These are phyloP conservation scores for Ashinkailepas kermadecensis DNA, from an alignment of 2,888 invertebrate genomes.

Conservation along the genomic window DNA sequence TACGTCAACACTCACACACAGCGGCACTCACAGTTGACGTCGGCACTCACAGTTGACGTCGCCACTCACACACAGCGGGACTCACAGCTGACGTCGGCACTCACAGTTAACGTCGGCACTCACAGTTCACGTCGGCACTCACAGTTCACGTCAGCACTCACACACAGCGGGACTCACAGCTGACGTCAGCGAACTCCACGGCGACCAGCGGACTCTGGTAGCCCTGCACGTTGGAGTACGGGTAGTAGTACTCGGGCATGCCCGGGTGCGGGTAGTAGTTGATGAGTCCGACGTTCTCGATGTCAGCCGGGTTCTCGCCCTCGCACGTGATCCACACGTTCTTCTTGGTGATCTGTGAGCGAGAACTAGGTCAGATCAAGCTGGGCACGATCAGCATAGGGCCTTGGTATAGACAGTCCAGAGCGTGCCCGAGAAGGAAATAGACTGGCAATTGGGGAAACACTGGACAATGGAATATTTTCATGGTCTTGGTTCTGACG, in stretches of 20 bases:
- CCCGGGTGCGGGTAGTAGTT: conserved; percentile 63
- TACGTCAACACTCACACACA: too few relatives aligned
- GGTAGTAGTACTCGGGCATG: conserved; percentile 74
- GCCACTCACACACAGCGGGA: too few relatives aligned
- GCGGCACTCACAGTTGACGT: too few relatives aligned
- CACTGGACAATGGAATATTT: too few relatives aligned
- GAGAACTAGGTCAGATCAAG: not conserved
- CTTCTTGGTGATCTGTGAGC: conserved; percentile 40
- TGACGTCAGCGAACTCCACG: conserved; percentile 73
- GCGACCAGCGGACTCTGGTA: conserved; percentile 85
- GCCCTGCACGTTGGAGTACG: conserved; percentile 73
- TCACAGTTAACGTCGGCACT: conserved; percentile 64
- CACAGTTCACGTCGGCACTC: too few relatives aligned
- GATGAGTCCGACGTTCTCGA: conserved; percentile 84
- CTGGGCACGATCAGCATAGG: not conserved
- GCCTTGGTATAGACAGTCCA: not conserved
- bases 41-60: too few relatives aligned
- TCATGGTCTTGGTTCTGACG: too few relatives aligned
- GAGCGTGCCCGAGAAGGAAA: too few relatives aligned
- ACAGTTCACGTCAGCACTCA: too few relatives aligned
- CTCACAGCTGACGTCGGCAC: too few relatives aligned
- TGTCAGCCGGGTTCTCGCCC: conserved; percentile 88
- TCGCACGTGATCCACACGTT: conserved; percentile 88
- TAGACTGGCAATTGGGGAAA: too few relatives aligned
- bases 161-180: conserved; percentile 49